These are phyloP conservation scores for Cantharis flavilabris DNA, from an alignment of 2,888 invertebrate genomes.

Conservation along the genomic window DNA sequence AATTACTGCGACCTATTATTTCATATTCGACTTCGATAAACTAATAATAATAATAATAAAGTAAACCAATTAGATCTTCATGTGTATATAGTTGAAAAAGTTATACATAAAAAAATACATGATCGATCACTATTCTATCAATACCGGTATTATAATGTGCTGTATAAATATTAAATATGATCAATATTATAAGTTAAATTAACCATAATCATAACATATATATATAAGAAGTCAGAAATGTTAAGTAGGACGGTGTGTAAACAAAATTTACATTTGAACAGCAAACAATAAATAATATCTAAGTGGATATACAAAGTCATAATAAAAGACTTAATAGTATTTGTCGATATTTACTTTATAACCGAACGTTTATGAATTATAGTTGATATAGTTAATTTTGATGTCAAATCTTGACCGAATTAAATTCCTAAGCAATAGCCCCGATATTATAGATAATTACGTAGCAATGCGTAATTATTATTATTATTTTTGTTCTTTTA, in stretches of 20 bases:
- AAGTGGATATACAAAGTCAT: not conserved
- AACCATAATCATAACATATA: not conserved
- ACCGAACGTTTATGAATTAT: not conserved
- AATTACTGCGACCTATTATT: not conserved
- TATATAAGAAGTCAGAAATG: not conserved
- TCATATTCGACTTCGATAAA: not conserved
- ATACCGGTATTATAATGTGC: not conserved
- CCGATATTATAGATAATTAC: no score
- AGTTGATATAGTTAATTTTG: not conserved
- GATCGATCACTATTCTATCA: conserved; percentile 1
- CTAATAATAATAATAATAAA: not conserved
- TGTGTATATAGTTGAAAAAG: not conserved
- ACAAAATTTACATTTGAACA: not conserved
- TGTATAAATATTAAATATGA: not conserved
- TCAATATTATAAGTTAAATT: not conserved
- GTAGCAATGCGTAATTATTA: not conserved
- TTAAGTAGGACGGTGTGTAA: not conserved
- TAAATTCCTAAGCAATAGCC: no score
- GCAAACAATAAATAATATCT: not conserved
- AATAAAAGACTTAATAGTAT: not conserved
- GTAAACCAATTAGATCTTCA: not conserved
- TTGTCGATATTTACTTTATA: not conserved
- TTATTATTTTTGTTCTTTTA: not conserved
- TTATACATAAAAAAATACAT: not conserved
- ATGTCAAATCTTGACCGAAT: no score